Conservation (phyloP, 2,797 vertebrate genomes). For the Lepilemur ruficaudatus region DNA sequence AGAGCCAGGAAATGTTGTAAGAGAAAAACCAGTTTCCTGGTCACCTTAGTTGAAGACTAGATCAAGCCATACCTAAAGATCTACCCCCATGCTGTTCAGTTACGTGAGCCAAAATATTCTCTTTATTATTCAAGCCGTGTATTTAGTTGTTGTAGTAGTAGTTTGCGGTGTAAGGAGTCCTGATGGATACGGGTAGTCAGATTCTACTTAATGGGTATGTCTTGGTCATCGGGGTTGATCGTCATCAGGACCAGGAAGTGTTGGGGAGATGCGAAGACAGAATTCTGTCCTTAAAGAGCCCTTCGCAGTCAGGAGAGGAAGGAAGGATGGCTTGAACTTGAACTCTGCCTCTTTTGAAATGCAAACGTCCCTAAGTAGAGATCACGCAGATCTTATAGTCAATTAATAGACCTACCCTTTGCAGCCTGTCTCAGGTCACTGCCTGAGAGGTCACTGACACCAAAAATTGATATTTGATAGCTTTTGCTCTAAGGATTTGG, state of each 20-base stretch:
- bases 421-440: not conserved
- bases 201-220: not conserved
- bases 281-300: not conserved
- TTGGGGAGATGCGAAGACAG: not conserved
- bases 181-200: not conserved
- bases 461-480: not conserved
- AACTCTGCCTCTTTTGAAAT: not conserved
- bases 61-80: not conserved
- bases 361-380: not conserved
- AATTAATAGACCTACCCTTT: not conserved
- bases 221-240: not conserved
- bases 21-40: not conserved
- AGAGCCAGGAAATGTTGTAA: not conserved
- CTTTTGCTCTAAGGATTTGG: not conserved
- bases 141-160: not conserved
- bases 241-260: not conserved
- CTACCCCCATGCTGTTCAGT: not conserved
- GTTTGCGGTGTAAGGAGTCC: not conserved
- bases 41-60: not conserved
- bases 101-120: not conserved
- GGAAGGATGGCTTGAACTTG: not conserved
- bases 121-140: not conserved
- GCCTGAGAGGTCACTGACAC: not conserved
- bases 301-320: not conserved
- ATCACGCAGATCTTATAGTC: not conserved